These are phyloP conservation scores for Colistium nudipinnis DNA, from an alignment of 2,113 vertebrate genomes.

Conservation along the genomic window DNA sequence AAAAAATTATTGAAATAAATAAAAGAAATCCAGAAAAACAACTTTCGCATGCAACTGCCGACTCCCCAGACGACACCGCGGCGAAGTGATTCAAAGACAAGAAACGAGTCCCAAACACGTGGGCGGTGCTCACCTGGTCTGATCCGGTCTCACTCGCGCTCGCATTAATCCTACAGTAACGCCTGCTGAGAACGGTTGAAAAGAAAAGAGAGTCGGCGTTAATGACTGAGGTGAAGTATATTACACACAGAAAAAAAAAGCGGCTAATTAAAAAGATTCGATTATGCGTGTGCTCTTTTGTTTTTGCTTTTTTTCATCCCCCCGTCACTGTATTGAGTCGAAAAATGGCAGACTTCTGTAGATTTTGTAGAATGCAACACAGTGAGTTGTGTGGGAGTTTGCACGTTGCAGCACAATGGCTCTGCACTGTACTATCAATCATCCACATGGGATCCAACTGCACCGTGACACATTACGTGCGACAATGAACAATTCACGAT, in stretches of 20 bases:
- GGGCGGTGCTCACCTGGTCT: constrained; percentile 5
- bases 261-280: neutral
- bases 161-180: constrained; percentile 10
- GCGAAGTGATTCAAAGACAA: constrained; percentile 37
- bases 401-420: constrained; percentile 28
- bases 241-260: constrained; percentile 14
- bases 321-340: constrained; percentile 3
- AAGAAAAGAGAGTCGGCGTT: neutral
- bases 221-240: constrained; percentile 35
- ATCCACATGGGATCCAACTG: constrained; percentile 22
- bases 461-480: constrained; percentile 46
- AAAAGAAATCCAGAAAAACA: constrained; percentile 16
- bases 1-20: neutral
- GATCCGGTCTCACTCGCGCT: neutral
- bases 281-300: constrained; percentile 49
- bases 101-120: constrained; percentile 8
- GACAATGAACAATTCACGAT: constrained; percentile 54
- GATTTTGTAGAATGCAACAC: constrained; percentile 30
- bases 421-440: constrained; percentile 39
- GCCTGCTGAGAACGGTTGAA: constrained; percentile 30
- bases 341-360: constrained; percentile 8
- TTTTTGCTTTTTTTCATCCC: too few relatives aligned
- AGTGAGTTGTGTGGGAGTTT: constrained; percentile 31
- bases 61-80: constrained; percentile 20
- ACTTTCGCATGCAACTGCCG: constrained; percentile 26